Conservation (phyloP, 2,797 vertebrate genomes). For the Nyctalus aviator region DNA sequence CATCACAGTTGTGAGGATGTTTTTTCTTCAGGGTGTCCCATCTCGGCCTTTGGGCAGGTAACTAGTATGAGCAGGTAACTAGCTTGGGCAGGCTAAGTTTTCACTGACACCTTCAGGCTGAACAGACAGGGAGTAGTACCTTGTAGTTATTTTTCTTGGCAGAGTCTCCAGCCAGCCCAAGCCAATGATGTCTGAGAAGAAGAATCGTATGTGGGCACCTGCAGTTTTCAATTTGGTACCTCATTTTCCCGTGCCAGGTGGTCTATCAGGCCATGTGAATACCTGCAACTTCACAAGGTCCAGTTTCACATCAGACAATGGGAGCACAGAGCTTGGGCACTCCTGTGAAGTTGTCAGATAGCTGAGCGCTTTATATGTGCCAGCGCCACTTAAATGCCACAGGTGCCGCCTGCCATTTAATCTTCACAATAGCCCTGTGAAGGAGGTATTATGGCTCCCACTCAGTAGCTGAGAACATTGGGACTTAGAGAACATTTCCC, state of each 20-base stretch:
- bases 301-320: slow-evolving; percentile 74
- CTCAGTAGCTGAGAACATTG: slow-evolving; percentile 51
- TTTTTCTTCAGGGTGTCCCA: slow-evolving; percentile 75
- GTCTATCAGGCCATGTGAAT: slow-evolving; percentile 69
- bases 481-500: slow-evolving; percentile 37
- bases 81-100: slow-evolving; percentile 76
- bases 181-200: slow-evolving; percentile 83
- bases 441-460: slow-evolving; percentile 48
- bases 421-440: slow-evolving; percentile 56
- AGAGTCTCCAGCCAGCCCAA: slow-evolving; percentile 80
- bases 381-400: slow-evolving; percentile 33
- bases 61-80: slow-evolving; percentile 77
- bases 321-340: slow-evolving; percentile 52
- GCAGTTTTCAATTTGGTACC: slow-evolving; percentile 80
- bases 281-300: slow-evolving; percentile 63
- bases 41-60: slow-evolving; percentile 65
- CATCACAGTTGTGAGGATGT: slow-evolving; percentile 64
- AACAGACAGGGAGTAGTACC: slow-evolving; percentile 78
- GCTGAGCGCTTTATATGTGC: slow-evolving; percentile 47
- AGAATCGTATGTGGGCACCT: slow-evolving; percentile 81
- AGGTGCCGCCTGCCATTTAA: slow-evolving; percentile 56
- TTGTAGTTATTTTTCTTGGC: slow-evolving; percentile 83
- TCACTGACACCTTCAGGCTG: slow-evolving; percentile 79
- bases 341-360: slow-evolving; percentile 68
- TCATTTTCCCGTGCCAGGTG: slow-evolving; percentile 76